Conservation (phyloP, 1,140 invertebrate genomes). For the Diprion similis region DNA sequence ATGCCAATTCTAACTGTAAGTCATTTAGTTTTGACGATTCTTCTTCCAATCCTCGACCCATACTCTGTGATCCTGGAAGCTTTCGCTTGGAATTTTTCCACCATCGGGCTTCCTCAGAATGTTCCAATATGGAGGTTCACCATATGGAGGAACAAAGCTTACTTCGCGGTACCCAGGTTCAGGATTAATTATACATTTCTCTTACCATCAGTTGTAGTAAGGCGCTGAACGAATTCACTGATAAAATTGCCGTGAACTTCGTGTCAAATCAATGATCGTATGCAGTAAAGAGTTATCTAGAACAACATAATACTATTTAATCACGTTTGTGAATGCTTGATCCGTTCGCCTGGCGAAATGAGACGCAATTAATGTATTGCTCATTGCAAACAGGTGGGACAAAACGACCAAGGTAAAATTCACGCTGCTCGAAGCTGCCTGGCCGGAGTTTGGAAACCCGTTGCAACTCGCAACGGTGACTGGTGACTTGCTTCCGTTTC, state of each 20-base stretch:
- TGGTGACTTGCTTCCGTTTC: slow-evolving; percentile 11
- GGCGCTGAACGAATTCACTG: too few species aligned
- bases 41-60: not conserved
- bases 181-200: too few species aligned
- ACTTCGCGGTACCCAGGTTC: slow-evolving; percentile 38
- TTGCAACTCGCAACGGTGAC: not conserved
- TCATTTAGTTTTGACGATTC: not conserved
- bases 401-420: not conserved
- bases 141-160: slow-evolving; percentile 40
- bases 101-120: slow-evolving; percentile 28
- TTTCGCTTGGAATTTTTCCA: slow-evolving; percentile 30
- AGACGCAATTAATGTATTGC: not conserved
- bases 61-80: not conserved
- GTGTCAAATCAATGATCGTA: not conserved
- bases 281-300: not conserved
- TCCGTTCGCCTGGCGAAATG: too few species aligned
- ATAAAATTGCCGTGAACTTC: not conserved
- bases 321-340: too few species aligned
- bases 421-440: slow-evolving; percentile 37
- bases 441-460: slow-evolving; percentile 33
- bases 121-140: slow-evolving; percentile 35
- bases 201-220: too few species aligned
- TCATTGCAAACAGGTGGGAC: slow-evolving; percentile 12
- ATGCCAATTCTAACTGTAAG: not conserved
- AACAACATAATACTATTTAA: too few species aligned